Percentiles rank a stretch among this genome's conserved stretches.
These are phyloP conservation scores for Mobula hypostoma DNA, from an alignment of 2,113 vertebrate genomes.

Conservation along the genomic window DNA sequence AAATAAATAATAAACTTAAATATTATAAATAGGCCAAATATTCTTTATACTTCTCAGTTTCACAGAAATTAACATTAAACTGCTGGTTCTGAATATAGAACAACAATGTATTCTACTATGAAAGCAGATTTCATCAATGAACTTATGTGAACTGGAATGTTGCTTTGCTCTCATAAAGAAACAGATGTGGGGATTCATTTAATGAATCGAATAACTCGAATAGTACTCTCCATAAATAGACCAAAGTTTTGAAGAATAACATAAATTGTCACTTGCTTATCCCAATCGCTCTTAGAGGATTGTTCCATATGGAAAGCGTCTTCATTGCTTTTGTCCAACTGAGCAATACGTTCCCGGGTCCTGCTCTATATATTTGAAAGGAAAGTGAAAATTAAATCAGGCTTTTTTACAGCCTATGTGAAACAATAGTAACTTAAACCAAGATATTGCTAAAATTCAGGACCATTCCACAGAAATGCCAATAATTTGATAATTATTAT, in stretches of 20 bases:
- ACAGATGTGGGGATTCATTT: neutral
- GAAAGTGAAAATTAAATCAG: neutral
- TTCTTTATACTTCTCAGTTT: neutral
- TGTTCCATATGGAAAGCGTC: neutral
- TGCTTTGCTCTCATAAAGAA: neutral
- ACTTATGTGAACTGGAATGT: slow-evolving; percentile 22
- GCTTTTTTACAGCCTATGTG: neutral
- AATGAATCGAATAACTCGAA: slow-evolving; percentile 32
- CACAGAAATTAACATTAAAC: slow-evolving; percentile 5
- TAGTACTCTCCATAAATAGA: slow-evolving; percentile 25
- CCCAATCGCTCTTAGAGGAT: neutral
- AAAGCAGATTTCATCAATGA: neutral
- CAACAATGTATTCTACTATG: neutral
- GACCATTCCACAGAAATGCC: too few relatives aligned
- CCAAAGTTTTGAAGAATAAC: slow-evolving; percentile 24
- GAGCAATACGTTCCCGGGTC: slow-evolving; percentile 1
- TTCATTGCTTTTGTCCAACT: neutral
- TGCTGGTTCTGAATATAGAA: slow-evolving; percentile 26
- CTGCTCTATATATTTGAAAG: neutral
- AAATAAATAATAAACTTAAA: slow-evolving; percentile 30
- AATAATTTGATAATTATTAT: too few relatives aligned
- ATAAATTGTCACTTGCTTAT: slow-evolving; percentile 23
- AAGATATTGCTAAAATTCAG: neutral
- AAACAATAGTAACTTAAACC: neutral
- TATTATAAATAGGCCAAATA: slow-evolving; percentile 20